These are phyloP conservation scores for Rotaria sp. DNA, from an alignment of 2,888 invertebrate genomes.

Conservation along the genomic window DNA sequence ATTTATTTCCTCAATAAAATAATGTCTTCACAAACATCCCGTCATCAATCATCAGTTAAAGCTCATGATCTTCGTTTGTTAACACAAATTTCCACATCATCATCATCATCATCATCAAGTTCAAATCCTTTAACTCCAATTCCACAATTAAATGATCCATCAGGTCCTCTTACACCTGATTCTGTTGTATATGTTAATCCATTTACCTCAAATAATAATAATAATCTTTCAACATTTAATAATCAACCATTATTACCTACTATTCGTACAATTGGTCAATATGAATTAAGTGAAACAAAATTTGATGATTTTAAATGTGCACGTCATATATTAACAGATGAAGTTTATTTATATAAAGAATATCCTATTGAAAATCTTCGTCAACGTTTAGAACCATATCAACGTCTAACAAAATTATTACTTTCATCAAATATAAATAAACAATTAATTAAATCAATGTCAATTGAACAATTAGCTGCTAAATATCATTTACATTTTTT, in stretches of 20 bases:
- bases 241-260: not conserved
- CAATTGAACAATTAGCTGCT: not conserved
- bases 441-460: not conserved
- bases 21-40: not conserved
- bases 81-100: not conserved
- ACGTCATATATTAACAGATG: not conserved
- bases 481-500: slow-evolving; percentile 11
- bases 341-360: not conserved
- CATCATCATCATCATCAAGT: not conserved
- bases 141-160: not conserved
- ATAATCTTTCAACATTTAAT: too few relatives aligned
- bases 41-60: not conserved
- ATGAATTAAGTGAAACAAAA: not conserved
- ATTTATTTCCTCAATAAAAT: too few relatives aligned
- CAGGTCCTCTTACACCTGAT: not conserved
- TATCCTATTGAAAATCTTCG: not conserved
- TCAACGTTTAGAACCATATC: slow-evolving; percentile 16
- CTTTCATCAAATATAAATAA: not conserved
- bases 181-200: not conserved
- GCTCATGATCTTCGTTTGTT: not conserved
- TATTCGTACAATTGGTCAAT: not conserved
- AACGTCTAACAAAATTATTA: not conserved
- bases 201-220: not conserved
- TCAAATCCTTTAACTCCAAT: not conserved
- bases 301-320: slow-evolving; percentile 23